phyloP scores from a whole-genome alignment of 2,797 vertebrate genomes.

The Eptatretus atami region DNA sequence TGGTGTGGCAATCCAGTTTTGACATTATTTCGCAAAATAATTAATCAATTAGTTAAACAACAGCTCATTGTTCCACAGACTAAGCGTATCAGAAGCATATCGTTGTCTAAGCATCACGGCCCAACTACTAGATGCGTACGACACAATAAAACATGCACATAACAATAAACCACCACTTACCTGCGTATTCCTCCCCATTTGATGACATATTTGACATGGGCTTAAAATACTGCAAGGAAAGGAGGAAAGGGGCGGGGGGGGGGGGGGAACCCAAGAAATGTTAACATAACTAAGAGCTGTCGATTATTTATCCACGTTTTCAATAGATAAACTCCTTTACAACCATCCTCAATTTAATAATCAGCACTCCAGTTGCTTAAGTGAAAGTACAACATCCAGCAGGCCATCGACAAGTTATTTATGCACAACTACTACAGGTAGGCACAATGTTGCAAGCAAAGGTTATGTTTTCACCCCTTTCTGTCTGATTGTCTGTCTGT shows the following conservation, averaged over 20 bases:
- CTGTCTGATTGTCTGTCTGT: no score
- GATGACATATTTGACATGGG: slow-evolving; percentile 27
- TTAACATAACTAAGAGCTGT: neutral
- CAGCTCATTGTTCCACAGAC: no score
- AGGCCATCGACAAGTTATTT: no score
- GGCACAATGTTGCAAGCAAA: no score
- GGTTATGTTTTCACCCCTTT: no score
- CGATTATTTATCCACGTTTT: neutral
- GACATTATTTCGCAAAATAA: no score
- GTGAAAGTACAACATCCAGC: neutral
- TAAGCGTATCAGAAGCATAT: no score
- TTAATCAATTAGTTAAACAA: no score
- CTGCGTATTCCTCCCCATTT: slow-evolving; percentile 27
- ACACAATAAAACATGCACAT: neutral
- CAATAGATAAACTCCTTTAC: neutral
- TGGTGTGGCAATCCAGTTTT: no score
- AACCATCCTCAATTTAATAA: neutral
- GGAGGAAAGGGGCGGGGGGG: slow-evolving; percentile 7
- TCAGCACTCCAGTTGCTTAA: neutral
- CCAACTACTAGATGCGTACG: no score
- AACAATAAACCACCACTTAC: slow-evolving; percentile 12
- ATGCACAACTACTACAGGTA: no score
- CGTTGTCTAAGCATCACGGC: no score
- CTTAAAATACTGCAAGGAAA: slow-evolving; percentile 25
- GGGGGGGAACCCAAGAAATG: neutral